Conservation (phyloP, 2,888 invertebrate genomes). For the Troides oblongomaculatus region DNA sequence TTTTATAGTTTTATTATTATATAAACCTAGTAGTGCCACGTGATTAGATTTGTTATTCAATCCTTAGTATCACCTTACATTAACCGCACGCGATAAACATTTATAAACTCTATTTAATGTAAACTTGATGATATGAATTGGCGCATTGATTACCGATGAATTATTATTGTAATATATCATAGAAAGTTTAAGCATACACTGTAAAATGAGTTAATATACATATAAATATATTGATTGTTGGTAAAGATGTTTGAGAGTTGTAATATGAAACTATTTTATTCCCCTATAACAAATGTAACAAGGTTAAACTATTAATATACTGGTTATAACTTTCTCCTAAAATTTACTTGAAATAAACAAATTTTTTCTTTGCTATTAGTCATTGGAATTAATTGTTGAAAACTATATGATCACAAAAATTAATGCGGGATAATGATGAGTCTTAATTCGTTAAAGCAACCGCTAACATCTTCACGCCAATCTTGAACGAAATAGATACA, state of each 20-base stretch:
- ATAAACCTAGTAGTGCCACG: neutral
- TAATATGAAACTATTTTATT: no score
- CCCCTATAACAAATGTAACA: no score
- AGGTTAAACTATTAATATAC: no score
- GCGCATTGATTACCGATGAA: neutral
- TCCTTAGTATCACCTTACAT: neutral
- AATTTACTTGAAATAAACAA: no score
- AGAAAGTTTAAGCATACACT: neutral
- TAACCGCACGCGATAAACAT: slow-evolving; percentile 14
- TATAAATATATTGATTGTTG: no score
- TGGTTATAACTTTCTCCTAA: no score
- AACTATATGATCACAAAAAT: no score
- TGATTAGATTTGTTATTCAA: neutral
- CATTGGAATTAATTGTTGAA: no score
- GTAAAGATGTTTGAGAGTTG: no score
- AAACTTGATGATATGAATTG: neutral
- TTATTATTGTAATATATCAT: neutral
- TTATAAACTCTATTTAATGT: neutral
- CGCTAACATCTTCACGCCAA: neutral
- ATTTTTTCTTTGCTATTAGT: no score
- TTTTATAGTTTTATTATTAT: neutral
- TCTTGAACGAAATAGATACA: neutral
- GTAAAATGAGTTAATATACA: no score
- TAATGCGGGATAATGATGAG: neutral
- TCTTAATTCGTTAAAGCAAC: neutral